Conservation (phyloP, 2,797 vertebrate genomes). For the Rhinichthys osculus region DNA sequence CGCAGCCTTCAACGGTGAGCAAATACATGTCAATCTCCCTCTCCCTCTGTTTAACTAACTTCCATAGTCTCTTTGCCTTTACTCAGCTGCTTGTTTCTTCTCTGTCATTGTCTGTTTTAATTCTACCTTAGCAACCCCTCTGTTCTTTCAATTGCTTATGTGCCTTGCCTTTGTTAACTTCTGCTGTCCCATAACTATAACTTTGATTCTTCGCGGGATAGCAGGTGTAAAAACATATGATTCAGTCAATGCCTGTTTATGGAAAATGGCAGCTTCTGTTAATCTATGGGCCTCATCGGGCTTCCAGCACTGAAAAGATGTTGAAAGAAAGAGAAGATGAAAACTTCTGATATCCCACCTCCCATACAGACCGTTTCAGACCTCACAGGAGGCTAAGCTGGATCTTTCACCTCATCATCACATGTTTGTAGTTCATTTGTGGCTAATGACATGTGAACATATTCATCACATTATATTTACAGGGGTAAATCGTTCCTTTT, state of each 20-base stretch:
- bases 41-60: constrained; percentile 4
- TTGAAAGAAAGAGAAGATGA: neutral
- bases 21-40: constrained; percentile 30
- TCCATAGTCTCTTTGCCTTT: neutral
- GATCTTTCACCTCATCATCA: constrained; percentile 43
- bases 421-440: constrained; percentile 28
- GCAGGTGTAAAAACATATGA: constrained; percentile 37
- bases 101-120: constrained; percentile 10
- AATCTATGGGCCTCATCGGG: neutral
- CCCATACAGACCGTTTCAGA: constrained; percentile 18
- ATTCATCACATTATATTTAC: constrained; percentile 16
- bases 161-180: neutral
- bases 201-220: neutral
- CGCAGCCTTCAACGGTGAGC: constrained; percentile 88
- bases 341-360: neutral
- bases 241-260: constrained; percentile 1
- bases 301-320: neutral
- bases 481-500: constrained; percentile 27
- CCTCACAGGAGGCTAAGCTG: constrained; percentile 38
- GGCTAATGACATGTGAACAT: constrained; percentile 39
- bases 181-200: constrained; percentile 8
- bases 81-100: neutral
- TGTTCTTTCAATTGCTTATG: neutral
- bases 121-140: neutral
- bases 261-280: constrained; percentile 4